Conservation (phyloP, 2,113 vertebrate species). For the Pardalotus punctatus region DNA sequence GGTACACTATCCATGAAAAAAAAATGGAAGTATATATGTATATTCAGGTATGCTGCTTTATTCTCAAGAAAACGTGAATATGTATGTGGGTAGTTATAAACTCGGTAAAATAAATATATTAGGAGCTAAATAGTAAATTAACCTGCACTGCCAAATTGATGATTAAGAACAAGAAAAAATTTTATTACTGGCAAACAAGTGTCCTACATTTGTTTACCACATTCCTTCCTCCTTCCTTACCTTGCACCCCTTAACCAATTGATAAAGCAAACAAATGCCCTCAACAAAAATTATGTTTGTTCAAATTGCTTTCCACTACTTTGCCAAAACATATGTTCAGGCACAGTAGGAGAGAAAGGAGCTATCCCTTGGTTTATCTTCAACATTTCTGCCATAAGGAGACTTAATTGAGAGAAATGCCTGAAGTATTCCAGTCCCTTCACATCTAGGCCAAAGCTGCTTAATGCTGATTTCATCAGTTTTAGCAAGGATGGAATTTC, state of each 20-base stretch:
- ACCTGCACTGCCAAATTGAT: not conserved
- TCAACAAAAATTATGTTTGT: not conserved
- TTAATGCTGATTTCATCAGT: no score
- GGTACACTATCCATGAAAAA: not conserved
- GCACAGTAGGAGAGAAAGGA: no score
- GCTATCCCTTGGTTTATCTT: no score
- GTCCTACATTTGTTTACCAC: not conserved
- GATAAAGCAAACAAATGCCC: not conserved
- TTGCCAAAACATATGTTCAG: not conserved
- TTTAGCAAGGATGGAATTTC: no score
- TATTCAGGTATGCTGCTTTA: not conserved
- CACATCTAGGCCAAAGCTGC: no score
- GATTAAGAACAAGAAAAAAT: not conserved
- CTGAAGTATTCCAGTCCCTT: no score
- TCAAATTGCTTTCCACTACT: not conserved
- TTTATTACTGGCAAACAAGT: not conserved
- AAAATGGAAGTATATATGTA: not conserved
- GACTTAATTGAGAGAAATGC: no score
- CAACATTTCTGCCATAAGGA: no score
- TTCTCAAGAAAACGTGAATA: not conserved
- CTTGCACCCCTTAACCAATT: not conserved
- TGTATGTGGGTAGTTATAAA: not conserved
- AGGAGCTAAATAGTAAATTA: not conserved
- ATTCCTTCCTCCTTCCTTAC: not conserved
- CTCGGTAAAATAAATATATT: not conserved